phyloP scores from a whole-genome alignment of 2,113 vertebrate species.

The Semnopithecus entellus region DNA sequence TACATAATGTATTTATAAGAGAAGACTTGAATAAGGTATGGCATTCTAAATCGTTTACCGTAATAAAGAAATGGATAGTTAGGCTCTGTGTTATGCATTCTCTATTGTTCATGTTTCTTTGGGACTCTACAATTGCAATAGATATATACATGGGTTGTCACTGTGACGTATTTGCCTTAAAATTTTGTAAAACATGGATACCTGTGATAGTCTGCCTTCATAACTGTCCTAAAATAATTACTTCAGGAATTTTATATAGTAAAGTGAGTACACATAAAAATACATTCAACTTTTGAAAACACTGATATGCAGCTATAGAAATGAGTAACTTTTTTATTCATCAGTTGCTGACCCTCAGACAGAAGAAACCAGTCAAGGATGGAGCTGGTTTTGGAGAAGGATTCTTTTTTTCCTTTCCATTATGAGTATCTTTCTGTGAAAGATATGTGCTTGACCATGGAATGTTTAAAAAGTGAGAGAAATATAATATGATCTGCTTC shows the following conservation, averaged over 20 bases:
- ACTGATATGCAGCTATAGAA: rapidly evolving
- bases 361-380: rapidly evolving
- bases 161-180: not conserved
- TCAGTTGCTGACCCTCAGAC: rapidly evolving
- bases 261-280: too few relatives aligned
- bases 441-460: rapidly evolving
- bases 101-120: not conserved
- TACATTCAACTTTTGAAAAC: not conserved
- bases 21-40: not conserved
- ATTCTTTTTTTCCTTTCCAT: not conserved
- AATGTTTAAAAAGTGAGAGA: not conserved
- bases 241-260: not conserved
- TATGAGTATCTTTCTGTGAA: not conserved
- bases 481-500: rapidly evolving
- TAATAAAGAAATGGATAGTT: not conserved
- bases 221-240: not conserved
- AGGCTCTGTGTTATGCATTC: too few relatives aligned
- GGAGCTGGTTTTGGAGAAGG: not conserved
- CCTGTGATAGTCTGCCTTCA: not conserved
- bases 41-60: not conserved
- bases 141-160: too few relatives aligned
- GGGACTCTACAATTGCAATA: not conserved
- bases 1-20: not conserved
- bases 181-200: not conserved
- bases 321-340: not conserved